Evolutionary conservation across 2,888 invertebrate genomes (phyloP).

Genomic region (Hydrotaea cyrtoneurina): DNA sequence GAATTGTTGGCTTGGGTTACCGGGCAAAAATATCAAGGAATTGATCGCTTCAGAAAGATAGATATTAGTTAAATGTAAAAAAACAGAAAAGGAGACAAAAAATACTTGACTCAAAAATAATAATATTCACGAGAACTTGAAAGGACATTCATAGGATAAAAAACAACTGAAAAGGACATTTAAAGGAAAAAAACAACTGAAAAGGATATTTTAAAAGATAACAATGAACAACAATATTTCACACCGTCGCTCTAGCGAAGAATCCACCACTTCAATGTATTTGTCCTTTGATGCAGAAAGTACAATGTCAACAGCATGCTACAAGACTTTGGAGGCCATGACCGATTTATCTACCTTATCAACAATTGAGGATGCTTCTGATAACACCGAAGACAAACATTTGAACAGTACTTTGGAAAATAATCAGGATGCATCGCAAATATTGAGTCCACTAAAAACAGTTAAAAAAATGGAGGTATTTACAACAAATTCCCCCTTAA

Average conservation of each 20-base stretch:
- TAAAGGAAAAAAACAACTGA: no score
- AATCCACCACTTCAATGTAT: slow-evolving; percentile 72
- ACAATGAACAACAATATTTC: slow-evolving; percentile 58
- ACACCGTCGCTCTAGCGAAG: slow-evolving; percentile 45
- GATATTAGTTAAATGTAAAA: no score
- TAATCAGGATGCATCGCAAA: slow-evolving; percentile 42
- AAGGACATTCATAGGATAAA: no score
- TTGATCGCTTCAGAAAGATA: no score
- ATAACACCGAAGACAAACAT: slow-evolving; percentile 52
- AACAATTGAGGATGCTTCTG: slow-evolving; percentile 48
- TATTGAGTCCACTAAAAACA: slow-evolving; percentile 54
- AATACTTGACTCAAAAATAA: no score
- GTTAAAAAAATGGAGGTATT: slow-evolving; percentile 57
- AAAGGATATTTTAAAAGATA: neutral
- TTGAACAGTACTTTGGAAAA: slow-evolving; percentile 72
- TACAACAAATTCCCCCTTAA: slow-evolving; percentile 67
- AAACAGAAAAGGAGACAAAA: no score
- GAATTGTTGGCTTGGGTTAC: no score
- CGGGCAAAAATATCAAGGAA: no score
- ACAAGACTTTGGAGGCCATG: slow-evolving; percentile 70
- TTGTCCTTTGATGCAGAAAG: slow-evolving; percentile 76
- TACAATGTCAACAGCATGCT: slow-evolving; percentile 71
- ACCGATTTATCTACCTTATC: slow-evolving; percentile 45
- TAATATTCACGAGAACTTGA: no score
- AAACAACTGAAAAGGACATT: neutral